phyloP scores from a whole-genome alignment of 2,888 invertebrate species.

The Galerucella calmariensis region DNA sequence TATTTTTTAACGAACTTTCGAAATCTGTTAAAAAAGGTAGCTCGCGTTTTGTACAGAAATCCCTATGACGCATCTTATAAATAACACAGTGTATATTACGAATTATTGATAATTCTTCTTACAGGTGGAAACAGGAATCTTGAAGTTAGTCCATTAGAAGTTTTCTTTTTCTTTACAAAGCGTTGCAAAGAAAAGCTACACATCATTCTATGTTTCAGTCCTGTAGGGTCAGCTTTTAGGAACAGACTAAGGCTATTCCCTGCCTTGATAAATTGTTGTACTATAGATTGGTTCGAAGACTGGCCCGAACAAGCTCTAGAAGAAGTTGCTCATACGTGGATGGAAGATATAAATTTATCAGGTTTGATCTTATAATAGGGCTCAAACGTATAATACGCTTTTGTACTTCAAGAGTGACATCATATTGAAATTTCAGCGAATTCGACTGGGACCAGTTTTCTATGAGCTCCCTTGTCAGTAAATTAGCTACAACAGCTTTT shows the following conservation, averaged over 20 bases:
- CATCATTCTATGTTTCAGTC: slow-evolving; percentile 86
- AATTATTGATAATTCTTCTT: not conserved
- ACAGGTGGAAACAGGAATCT: slow-evolving; percentile 77
- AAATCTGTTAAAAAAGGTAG: too few species aligned
- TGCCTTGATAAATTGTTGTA: slow-evolving; percentile 87
- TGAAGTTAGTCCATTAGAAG: slow-evolving; percentile 82
- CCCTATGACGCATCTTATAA: too few species aligned
- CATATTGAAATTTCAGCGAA: too few species aligned
- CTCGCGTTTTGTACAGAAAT: too few species aligned
- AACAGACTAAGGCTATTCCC: slow-evolving; percentile 82
- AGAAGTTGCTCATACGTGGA: slow-evolving; percentile 80
- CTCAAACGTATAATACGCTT: not conserved
- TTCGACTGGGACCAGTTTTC: too few species aligned
- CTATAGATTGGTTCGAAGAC: slow-evolving; percentile 89
- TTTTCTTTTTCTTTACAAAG: slow-evolving; percentile 79
- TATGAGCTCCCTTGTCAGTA: too few species aligned
- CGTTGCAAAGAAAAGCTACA: slow-evolving; percentile 84
- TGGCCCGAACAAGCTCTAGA: slow-evolving; percentile 92
- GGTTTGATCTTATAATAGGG: slow-evolving; percentile 49
- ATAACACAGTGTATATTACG: too few species aligned
- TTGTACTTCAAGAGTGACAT: not conserved
- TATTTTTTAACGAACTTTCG: too few species aligned
- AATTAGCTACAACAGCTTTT: too few species aligned
- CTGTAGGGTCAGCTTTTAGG: slow-evolving; percentile 84
- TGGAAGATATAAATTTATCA: slow-evolving; percentile 79